Evolutionary conservation across 1,140 invertebrate species (phyloP), one percentile per base, ranked within the genome.

Genomic region (Trichogramma pretiosum): DNA sequence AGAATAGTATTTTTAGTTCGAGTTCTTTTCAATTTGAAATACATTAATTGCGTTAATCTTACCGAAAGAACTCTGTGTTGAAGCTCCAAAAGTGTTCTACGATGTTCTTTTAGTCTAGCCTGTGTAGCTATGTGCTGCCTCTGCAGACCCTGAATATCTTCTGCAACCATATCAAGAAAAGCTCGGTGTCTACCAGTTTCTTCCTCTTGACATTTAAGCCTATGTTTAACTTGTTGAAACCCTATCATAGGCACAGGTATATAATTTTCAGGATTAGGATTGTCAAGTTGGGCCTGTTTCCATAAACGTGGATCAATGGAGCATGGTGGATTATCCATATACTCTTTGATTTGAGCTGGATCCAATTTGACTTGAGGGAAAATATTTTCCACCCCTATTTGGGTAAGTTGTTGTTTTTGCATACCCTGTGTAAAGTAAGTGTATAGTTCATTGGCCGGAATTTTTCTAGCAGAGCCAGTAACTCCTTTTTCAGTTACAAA

Each of bases 181-280:
- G 81, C 75, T 43, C 81, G 75, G 60, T 93, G 87, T 32, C 85
- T 75, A n/a, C 78, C 70, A 1, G 84, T 88, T 70, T 92, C 85
- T 56, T 85, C 80, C 58, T 88, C 80, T 59, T 89, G 88, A 53
- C 82, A 84, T 42, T 85, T 79, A n/a, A 90, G 77, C 24, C 93
- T 77, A 65, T 83, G 81, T 60, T 92, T 87, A 0, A 94, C 76
- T 66, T 89, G 81, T 35, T 77, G 74, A 48, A 96, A 95, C 1
- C 94, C 93, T 52, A 96, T 81, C 67, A 97, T 87, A 2, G 93
- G 89, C 3, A 93, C 86, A 0, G 93, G 93, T 58, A 96, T 86
- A 44, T 93, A 88, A 55, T 84, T 82, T 23, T 81, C 79, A 8
- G 89, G 79, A 71, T 96, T 86, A 0, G 93, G 93, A 73, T 97